phyloP scores from a whole-genome alignment of 2,113 vertebrate genomes.

The Tyrannus savana region DNA sequence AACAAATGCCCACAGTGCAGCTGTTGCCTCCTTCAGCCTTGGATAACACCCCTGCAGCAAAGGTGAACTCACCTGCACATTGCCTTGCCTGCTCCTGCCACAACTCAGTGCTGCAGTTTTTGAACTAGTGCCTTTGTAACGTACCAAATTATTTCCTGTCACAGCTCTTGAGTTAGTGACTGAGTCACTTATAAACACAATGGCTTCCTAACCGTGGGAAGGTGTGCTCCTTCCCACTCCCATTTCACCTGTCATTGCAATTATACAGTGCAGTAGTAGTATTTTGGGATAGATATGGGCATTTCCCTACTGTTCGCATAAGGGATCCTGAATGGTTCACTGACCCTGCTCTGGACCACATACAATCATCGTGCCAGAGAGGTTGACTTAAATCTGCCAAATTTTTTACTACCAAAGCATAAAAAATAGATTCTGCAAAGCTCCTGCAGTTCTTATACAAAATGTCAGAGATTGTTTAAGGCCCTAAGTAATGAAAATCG shows the following conservation, averaged over 20 bases:
- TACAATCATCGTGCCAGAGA: background rate
- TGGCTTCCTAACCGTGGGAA: background rate
- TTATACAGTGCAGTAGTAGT: fast-evolving
- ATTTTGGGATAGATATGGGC: background rate
- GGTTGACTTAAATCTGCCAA: background rate
- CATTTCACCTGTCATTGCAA: background rate
- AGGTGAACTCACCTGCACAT: background rate
- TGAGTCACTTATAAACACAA: background rate
- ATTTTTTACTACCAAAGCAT: background rate
- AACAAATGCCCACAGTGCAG: background rate
- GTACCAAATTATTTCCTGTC: background rate
- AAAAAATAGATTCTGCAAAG: background rate
- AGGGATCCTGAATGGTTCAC: background rate
- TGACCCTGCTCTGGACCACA: background rate
- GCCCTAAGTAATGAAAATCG: background rate
- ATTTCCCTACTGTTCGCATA: background rate
- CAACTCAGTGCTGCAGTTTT: background rate
- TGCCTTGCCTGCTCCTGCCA: background rate
- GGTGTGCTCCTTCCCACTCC: background rate
- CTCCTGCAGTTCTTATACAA: background rate
- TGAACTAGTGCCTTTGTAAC: background rate
- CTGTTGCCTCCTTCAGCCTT: background rate
- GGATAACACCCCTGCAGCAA: background rate
- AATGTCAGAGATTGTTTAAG: background rate
- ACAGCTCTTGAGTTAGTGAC: background rate